Conservation (phyloP, 92 coral and sea anemone genomes). For the Heliopora coerulea region DNA sequence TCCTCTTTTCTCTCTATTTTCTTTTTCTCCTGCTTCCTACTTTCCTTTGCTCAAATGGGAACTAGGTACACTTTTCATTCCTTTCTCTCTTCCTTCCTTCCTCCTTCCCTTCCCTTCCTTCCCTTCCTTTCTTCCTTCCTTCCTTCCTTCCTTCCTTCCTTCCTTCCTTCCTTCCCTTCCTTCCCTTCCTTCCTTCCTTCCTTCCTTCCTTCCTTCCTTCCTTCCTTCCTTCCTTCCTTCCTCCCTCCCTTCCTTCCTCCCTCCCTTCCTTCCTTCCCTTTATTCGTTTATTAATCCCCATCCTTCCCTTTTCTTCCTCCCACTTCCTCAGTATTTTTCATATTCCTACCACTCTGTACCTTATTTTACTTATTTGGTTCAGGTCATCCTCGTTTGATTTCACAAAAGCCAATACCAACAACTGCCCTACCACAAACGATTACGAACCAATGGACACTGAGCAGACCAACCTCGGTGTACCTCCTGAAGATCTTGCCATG, state of each 20-base stretch:
- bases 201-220: not conserved
- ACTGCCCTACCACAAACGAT: slow-evolving; percentile 30
- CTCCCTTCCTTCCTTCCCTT: slow-evolving; percentile 3
- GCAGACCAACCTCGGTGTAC: slow-evolving; percentile 23
- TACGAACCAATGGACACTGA: slow-evolving; percentile 13
- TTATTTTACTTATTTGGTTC: not conserved
- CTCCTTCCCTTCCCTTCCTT: slow-evolving; percentile 1
- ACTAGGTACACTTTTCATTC: not conserved
- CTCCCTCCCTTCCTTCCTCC: not conserved
- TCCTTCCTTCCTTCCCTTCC: not conserved
- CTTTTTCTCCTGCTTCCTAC: not conserved
- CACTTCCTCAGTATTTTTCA: not conserved
- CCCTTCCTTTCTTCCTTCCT: slow-evolving; percentile 6
- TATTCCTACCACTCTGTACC: not conserved
- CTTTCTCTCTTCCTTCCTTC: not conserved
- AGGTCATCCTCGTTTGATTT: slow-evolving; percentile 72
- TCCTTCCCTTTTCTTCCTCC: not conserved
- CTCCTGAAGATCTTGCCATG: slow-evolving; percentile 4
- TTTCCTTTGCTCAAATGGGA: too few species aligned
- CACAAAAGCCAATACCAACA: not conserved
- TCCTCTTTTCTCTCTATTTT: not conserved
- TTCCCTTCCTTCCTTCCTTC: slow-evolving; percentile 16
- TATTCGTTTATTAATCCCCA: not conserved
- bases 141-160: slow-evolving; percentile 6
- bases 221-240: not conserved